A percentile compares a stretch with the other conserved stretches of the same genome.
phyloP scores from a whole-genome alignment of 2,113 vertebrate species.

The Bubalus kerabau region DNA sequence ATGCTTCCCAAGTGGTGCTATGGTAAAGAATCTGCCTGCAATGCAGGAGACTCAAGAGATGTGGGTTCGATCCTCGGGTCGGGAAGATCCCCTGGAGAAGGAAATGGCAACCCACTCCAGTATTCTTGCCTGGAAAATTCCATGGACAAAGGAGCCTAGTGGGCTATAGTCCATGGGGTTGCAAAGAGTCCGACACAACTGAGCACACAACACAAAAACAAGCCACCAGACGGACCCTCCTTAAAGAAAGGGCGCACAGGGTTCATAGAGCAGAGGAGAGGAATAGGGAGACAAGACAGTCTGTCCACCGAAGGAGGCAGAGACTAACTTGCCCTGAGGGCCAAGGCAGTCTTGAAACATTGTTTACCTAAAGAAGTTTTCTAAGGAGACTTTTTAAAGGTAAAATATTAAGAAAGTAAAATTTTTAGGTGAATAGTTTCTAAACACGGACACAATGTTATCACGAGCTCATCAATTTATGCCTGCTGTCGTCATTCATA shows the following conservation, averaged over 20 bases:
- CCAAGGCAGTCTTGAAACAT: not conserved
- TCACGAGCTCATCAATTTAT: not conserved
- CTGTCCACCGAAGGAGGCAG: not conserved
- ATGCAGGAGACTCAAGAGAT: not conserved
- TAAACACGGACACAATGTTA: not conserved
- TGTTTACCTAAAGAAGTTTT: slow-evolving; percentile 8
- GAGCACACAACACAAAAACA: not conserved
- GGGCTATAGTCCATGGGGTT: not conserved
- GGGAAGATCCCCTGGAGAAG: not conserved
- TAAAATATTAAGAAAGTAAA: not conserved
- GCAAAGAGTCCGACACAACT: not conserved
- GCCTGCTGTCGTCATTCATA: not conserved
- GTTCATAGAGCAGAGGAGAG: not conserved
- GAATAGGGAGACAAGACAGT: not conserved
- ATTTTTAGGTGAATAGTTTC: not conserved
- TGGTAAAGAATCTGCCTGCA: not conserved
- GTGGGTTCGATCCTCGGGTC: rapidly evolving
- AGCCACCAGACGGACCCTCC: not conserved
- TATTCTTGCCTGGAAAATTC: not conserved
- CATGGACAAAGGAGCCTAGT: not conserved
- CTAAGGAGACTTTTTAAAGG: not conserved
- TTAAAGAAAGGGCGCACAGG: not conserved
- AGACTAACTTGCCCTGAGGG: not conserved
- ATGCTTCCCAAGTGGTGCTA: not conserved
- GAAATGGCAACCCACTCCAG: not conserved